These are phyloP conservation scores for Lingula anatina DNA, from an alignment of 2,888 invertebrate genomes.

Conservation along the genomic window DNA sequence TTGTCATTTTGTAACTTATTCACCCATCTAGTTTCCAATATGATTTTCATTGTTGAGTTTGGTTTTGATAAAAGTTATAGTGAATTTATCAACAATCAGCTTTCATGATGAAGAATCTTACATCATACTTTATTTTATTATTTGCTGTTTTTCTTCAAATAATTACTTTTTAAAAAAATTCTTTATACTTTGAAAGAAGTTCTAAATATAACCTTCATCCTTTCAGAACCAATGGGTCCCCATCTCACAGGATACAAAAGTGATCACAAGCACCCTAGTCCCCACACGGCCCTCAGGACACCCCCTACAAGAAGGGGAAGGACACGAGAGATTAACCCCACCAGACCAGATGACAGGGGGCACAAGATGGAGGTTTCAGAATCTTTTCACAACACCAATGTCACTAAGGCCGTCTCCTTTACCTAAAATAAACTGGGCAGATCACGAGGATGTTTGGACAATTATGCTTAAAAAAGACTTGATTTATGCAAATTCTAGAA, in stretches of 20 bases:
- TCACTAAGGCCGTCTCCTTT: slow-evolving; percentile 38
- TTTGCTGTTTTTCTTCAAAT: too few species aligned
- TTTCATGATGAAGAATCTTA: too few species aligned
- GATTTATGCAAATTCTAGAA: slow-evolving; percentile 56
- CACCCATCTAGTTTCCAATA: too few species aligned
- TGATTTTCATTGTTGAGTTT: too few species aligned
- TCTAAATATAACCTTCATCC: background rate
- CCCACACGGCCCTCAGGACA: slow-evolving; percentile 18
- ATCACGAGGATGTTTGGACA: slow-evolving; percentile 81
- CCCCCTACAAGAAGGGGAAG: background rate
- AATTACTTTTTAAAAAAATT: background rate
- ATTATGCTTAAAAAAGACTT: slow-evolving; percentile 82
- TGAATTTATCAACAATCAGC: too few species aligned
- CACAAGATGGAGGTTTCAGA: slow-evolving; percentile 32
- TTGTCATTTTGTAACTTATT: too few species aligned
- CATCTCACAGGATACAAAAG: slow-evolving; percentile 28
- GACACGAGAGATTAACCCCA: slow-evolving; percentile 5
- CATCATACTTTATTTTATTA: too few species aligned
- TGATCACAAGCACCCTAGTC: slow-evolving; percentile 31
- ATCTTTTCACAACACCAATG: slow-evolving; percentile 32
- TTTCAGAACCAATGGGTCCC: slow-evolving; percentile 43
- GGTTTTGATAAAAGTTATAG: too few species aligned
- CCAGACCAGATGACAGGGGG: slow-evolving; percentile 15
- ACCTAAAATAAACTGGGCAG: slow-evolving; percentile 62
- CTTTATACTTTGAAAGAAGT: background rate